These are phyloP conservation scores for Bombus affinis DNA, from an alignment of 1,140 invertebrate genomes.

Conservation along the genomic window DNA sequence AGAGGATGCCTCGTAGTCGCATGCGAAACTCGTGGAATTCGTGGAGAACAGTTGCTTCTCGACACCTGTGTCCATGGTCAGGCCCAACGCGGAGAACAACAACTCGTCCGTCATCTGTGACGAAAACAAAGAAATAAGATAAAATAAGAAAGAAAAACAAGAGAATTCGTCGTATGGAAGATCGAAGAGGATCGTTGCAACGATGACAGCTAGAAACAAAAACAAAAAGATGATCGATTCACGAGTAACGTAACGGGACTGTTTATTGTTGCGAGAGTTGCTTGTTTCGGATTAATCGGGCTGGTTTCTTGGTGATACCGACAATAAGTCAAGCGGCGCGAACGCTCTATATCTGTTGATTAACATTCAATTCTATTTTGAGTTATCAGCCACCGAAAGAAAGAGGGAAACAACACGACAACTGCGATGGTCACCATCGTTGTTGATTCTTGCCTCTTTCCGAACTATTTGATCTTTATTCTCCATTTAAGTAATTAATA, in stretches of 20 bases:
- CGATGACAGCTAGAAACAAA: not conserved
- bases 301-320: constrained; percentile 4
- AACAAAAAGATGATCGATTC: not conserved
- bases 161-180: not conserved
- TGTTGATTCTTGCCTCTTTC: not conserved
- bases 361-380: constrained; percentile 52
- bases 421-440: not conserved
- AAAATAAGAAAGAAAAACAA: too few species aligned
- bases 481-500: not conserved
- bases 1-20: constrained; percentile 72
- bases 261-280: constrained; percentile 32
- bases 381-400: constrained; percentile 29
- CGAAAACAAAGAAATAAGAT: not conserved
- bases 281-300: constrained; percentile 30
- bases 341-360: constrained; percentile 38
- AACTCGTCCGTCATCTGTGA: constrained; percentile 79
- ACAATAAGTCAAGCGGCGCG: constrained; percentile 29
- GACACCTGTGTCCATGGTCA: constrained; percentile 70
- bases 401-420: constrained; percentile 1
- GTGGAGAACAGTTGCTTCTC: constrained; percentile 66
- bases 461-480: fast-evolving
- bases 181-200: not conserved
- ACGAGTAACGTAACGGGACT: not conserved
- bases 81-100: constrained; percentile 77
- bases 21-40: constrained; percentile 52